Evolutionary conservation across 2,113 vertebrate species (phyloP).

Genomic region (Channa maculata): DNA sequence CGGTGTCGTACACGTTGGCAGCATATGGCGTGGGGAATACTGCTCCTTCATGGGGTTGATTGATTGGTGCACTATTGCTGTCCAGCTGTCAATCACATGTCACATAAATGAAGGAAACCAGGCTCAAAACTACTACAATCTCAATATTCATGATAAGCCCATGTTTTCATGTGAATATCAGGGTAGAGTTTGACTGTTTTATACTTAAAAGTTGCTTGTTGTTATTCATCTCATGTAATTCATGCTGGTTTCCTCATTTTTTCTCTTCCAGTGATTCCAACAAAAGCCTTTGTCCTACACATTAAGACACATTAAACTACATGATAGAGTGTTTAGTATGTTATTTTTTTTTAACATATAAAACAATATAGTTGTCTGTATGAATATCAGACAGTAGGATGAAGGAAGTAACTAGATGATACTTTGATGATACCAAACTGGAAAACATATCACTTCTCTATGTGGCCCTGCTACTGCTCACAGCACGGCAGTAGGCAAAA

Average conservation of each 20-base stretch:
- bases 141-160: slow-evolving; percentile 64
- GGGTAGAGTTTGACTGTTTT: slow-evolving; percentile 28
- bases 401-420: neutral
- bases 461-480: neutral
- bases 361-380: neutral
- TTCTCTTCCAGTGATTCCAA: neutral
- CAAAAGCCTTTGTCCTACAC: neutral
- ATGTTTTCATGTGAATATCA: too few relatives aligned
- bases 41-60: slow-evolving; percentile 59
- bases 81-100: slow-evolving; percentile 68
- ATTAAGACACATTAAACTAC: too few relatives aligned
- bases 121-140: slow-evolving; percentile 34
- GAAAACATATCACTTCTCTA: neutral
- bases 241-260: slow-evolving; percentile 2
- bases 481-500: slow-evolving; percentile 14
- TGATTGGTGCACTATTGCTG: slow-evolving; percentile 57
- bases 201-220: slow-evolving; percentile 16
- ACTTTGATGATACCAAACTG: slow-evolving; percentile 4
- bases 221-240: slow-evolving; percentile 3
- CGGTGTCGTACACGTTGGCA: slow-evolving; percentile 61
- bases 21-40: slow-evolving; percentile 73
- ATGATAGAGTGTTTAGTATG: too few relatives aligned
- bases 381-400: neutral
- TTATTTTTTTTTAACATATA: slow-evolving; percentile 3
- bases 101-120: slow-evolving; percentile 40